A percentile compares a stretch with the other conserved stretches of the same genome.
These are phyloP conservation scores for Podarcis siculus DNA, from an alignment of 2,797 vertebrate genomes.

Conservation along the genomic window DNA sequence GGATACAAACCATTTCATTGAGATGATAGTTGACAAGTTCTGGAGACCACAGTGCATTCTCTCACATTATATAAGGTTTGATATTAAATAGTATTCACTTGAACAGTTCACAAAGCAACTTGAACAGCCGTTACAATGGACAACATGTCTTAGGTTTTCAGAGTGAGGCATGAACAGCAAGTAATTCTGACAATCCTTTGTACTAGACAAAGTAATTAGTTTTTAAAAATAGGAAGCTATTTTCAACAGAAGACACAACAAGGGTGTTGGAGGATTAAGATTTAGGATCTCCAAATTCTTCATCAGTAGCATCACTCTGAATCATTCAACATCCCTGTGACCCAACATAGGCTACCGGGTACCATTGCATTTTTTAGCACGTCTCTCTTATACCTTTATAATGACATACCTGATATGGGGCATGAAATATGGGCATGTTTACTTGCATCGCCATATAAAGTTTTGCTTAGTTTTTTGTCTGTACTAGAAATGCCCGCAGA, in stretches of 20 bases:
- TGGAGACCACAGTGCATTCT: background rate
- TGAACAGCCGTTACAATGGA: background rate
- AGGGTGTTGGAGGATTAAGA: background rate
- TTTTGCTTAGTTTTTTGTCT: background rate
- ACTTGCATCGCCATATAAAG: fast-evolving
- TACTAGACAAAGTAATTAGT: background rate
- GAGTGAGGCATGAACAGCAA: fast-evolving
- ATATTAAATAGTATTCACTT: background rate
- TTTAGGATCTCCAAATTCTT: background rate
- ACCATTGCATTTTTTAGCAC: fast-evolving
- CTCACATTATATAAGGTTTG: background rate
- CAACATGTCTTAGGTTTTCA: background rate
- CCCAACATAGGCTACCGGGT: fast-evolving
- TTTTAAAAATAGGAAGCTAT: fast-evolving
- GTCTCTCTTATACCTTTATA: fast-evolving
- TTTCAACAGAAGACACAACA: background rate
- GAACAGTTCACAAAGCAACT: too few species aligned
- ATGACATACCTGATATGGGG: fast-evolving
- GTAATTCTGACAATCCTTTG: too few species aligned
- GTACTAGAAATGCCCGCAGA: background rate
- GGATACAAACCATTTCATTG: background rate
- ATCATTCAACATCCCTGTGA: background rate
- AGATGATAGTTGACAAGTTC: background rate
- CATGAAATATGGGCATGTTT: background rate
- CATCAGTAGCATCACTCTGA: background rate